These are phyloP conservation scores for Zaprionus camerounensis DNA, from an alignment of 1,140 invertebrate species.

Conservation along the genomic window DNA sequence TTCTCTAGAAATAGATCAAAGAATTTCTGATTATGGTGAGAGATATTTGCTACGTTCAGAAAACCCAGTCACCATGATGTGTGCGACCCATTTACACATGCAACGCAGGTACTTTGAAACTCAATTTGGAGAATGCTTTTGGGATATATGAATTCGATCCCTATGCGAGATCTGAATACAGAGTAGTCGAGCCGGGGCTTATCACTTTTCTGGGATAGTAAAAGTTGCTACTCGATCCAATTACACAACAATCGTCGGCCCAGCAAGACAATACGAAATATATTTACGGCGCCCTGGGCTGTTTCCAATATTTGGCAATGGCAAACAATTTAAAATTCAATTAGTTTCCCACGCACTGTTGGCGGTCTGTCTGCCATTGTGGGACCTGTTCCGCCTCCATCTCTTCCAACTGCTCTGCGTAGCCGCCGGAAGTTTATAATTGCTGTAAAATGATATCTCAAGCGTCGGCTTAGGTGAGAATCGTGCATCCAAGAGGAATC, in stretches of 20 bases:
- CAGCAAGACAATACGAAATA: slow-evolving; percentile 1
- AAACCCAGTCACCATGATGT: not conserved
- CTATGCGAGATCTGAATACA: not conserved
- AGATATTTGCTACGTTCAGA: not conserved
- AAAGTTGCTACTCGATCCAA: not conserved
- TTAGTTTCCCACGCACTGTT: slow-evolving; percentile 42
- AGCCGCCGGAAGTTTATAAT: slow-evolving; percentile 59
- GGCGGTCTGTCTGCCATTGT: not conserved
- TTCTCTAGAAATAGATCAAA: not conserved
- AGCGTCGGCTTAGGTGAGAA: slow-evolving; percentile 47
- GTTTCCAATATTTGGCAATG: slow-evolving; percentile 44
- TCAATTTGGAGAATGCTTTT: not conserved
- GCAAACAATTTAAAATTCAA: slow-evolving; percentile 67
- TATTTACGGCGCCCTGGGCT: not conserved
- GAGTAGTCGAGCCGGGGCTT: not conserved
- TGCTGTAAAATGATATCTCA: slow-evolving; percentile 22
- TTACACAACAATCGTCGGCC: not conserved
- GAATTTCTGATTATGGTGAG: not conserved
- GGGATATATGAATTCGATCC: not conserved
- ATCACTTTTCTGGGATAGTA: not conserved
- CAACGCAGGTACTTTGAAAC: not conserved
- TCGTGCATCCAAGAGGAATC: not conserved
- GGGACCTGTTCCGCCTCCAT: no score
- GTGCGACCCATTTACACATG: not conserved
- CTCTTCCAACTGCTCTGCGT: not conserved